Base-by-base conservation (phyloP, 2,888 invertebrate species). In the Chymomyza amoena region DNA sequence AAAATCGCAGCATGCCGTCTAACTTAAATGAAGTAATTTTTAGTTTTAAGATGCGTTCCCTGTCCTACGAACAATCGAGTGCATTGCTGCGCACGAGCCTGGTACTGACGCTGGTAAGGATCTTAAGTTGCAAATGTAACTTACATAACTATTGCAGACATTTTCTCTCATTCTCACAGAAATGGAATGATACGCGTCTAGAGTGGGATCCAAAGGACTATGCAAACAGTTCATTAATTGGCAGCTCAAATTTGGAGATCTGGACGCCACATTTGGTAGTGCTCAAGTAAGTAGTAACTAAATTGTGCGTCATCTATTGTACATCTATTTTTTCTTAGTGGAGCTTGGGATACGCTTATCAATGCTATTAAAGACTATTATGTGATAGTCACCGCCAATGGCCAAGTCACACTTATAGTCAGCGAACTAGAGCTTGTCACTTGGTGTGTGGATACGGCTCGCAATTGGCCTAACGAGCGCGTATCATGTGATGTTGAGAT, bases 171-270 rank as follows among this genome's bases (percentile, higher is more conserved):
- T 61, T n/a, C 65, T 71, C 66, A 57, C 87, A 95, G 95, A 91
- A 90, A 73, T 95, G 95, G 95, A 91, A 86, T 0, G 95, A 95
- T 78, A 91, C 93, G 15, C 94, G 93, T 72, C 90, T 95, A 80
- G 90, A 91, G 0, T 95, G 95, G 95, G 91, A 93, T 75, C 93
- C 94, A 0, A 88, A 84, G 16, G 93, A 93, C 54, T 95, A 93
- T 86, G 93, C 93, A n/a, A 92, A 92, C 7, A 92, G 94, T 0
- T 70, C 74, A 1, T 76, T 70, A 0, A 63, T 91, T 10, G 78
- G 81, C 10, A 82, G 88, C 52, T 76, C 78, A 0, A 52, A 77
- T 2, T 62, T 89, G 32, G 74, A 81, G 6, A 77, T 91, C 25
- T 91, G 91, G 91, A 78, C 70, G 13, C 91, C 91, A 0, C 69